phyloP scores from a whole-genome alignment of 1,140 invertebrate genomes.

The Apis laboriosa region DNA sequence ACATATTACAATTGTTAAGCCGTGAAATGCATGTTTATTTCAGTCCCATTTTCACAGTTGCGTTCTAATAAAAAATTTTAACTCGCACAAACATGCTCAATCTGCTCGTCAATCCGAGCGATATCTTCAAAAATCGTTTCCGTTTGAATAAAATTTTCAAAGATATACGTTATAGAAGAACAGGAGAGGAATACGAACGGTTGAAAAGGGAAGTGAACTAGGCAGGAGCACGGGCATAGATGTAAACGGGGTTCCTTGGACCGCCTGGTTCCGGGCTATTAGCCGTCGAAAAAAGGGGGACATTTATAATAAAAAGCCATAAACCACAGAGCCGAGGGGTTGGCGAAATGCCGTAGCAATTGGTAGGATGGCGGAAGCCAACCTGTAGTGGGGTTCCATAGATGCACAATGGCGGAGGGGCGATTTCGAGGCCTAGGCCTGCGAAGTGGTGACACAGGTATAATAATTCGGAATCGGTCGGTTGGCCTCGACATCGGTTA shows the following conservation, averaged over 20 bases:
- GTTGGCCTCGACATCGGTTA: constrained; percentile 55
- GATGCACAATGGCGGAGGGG: constrained; percentile 48
- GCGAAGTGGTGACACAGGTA: constrained; percentile 60
- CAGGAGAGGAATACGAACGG: background rate
- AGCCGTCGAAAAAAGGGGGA: constrained; percentile 23
- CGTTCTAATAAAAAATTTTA: too few species aligned
- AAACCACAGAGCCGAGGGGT: constrained; percentile 25
- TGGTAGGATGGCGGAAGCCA: constrained; percentile 43
- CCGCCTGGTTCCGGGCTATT: constrained; percentile 56
- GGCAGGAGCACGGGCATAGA: constrained; percentile 20
- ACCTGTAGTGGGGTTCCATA: constrained; percentile 47
- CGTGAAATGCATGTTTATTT: too few species aligned
- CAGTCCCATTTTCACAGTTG: too few species aligned
- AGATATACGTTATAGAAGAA: background rate
- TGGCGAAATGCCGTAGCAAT: constrained; percentile 22
- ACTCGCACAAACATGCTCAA: too few species aligned
- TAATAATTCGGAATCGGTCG: constrained; percentile 66
- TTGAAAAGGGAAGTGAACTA: constrained; percentile 7
- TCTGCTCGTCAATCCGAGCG: too few species aligned
- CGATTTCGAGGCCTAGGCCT: constrained; percentile 42
- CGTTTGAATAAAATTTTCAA: background rate
- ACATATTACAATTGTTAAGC: too few species aligned
- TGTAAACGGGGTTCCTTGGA: constrained; percentile 15
- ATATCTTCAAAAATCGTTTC: background rate
- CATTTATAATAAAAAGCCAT: constrained; percentile 60